A percentile compares a stretch with the other conserved stretches of the same genome.
Conservation (phyloP, 1,140 invertebrate genomes). For the Drosophila orosa region DNA sequence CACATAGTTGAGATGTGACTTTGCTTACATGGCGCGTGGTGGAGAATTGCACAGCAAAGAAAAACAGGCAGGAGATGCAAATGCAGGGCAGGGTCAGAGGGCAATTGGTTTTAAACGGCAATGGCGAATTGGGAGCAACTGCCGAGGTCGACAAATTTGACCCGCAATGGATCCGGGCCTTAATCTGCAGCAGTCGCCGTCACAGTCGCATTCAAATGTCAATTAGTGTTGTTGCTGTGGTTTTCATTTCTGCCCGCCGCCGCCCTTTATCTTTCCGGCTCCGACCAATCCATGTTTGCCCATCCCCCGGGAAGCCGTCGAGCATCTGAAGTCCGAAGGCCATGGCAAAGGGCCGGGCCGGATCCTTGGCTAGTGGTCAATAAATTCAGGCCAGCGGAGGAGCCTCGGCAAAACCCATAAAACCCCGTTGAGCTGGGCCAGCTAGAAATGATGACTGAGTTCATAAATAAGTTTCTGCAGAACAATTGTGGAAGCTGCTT, state of each 20-base stretch:
- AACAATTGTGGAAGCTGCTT: neutral
- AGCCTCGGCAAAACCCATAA: constrained; percentile 5
- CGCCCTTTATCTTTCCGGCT: constrained; percentile 59
- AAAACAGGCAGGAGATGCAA: neutral
- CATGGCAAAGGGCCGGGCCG: constrained; percentile 5
- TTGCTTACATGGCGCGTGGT: constrained; percentile 26
- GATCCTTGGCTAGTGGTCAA: constrained; percentile 30
- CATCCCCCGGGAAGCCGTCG: constrained; percentile 28
- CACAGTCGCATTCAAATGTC: constrained; percentile 51
- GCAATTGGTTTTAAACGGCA: constrained; percentile 45
- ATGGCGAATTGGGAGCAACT: constrained; percentile 43
- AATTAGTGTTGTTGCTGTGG: constrained; percentile 74
- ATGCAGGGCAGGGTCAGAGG: constrained; percentile 33
- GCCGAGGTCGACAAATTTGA: constrained; percentile 62
- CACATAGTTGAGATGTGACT: constrained; percentile 42
- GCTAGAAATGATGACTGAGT: constrained; percentile 10
- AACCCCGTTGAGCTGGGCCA: constrained; percentile 7
- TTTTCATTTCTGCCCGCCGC: constrained; percentile 51
- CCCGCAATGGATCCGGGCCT: constrained; percentile 51
- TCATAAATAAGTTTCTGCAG: constrained; percentile 4
- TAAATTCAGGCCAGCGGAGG: constrained; percentile 20
- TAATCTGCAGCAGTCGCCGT: constrained; percentile 44
- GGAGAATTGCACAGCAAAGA: constrained; percentile 3
- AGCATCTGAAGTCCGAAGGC: constrained; percentile 40
- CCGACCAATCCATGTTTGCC: constrained; percentile 16